Evolutionary conservation across 2,888 invertebrate genomes (phyloP), one percentile per base, ranked within the genome.

Genomic region (Rhimphoctona megacephalus): DNA sequence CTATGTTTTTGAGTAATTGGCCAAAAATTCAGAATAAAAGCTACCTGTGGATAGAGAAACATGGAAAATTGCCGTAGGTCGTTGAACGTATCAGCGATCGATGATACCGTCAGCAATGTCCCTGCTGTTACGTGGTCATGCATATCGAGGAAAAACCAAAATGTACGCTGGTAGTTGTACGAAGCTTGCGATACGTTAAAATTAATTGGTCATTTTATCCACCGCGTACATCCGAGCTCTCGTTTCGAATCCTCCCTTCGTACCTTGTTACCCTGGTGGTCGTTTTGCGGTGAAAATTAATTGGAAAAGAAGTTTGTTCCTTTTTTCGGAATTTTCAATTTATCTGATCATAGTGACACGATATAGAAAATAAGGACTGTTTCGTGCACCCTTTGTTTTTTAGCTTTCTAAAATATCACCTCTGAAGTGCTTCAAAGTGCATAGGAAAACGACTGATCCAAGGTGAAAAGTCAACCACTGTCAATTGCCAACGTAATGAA

Each of bases 121-220:
- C 22, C 17, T 39, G 67, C 46, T 57, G 57, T 43, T 46, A 8
- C 30, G 33, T 43, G 67, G 57, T 70, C 25, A 30, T 25, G 30
- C 74, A 57, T 54, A 81, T 77, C 46, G 77, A 77, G 69, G 54
- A 33, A 79, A 74, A 33, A 30, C 54, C 79, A 14, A 64, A 69
- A 39, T 70, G 72, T 57, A 83, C 66, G 46, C 33, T 39, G 33
- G 73, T 64, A 67, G 43, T 3, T 70, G 52, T 52, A 72, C 85
- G 43, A 67, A 81, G 78, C 36, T 83, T 72, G 86, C 74, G 86
- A 88, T 88, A 9, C 66, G 77, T 85, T 79, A 72, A 88, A 90
- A 91, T 91, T 91, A 91, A 91, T 90, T 91, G 92, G 89, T 89
- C 89, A 88, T 88, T 90, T 49, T 36, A 88, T 89, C 89, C 89